Evolutionary conservation across 2,797 vertebrate genomes (phyloP), one percentile per base, ranked within the genome.

Genomic region (Danio aesculapii): DNA sequence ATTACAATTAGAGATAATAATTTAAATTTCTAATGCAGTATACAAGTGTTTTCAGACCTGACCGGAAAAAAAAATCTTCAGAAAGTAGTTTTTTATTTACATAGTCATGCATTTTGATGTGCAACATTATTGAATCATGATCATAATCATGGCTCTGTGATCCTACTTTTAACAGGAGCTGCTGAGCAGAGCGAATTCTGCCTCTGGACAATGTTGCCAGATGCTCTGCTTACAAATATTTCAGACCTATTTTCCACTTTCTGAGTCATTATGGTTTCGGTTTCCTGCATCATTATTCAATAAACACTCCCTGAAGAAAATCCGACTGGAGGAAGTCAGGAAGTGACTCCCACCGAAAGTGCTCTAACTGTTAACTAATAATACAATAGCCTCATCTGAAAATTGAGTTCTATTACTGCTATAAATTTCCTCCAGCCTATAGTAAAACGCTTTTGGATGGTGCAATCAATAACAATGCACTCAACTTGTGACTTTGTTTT

Each of bases 101-200:
- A 85, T 77, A 63, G 68, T 8, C 52, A 79, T 16, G 49, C 17
- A 50, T 52, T 50, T 46, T 81, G 84, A 82, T 82, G 61, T 81
- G 61, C 57, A 52, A 74, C 11, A 61, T 81, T 82, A 83, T 70
- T 76, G 63, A 10, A 83, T n/a, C n/a, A n/a, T n/a, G n/a, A n/a
- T n/a, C n/a, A n/a, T 81, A 81, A 88, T 86, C 57, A 68, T 62
- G 63, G 41, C 16, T 64, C 43, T 57, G 83, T 74, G 71, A 78
- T 81, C 72, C 83, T 82, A 76, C 30, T 85, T 84, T 87, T 71
- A 58, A 57, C 55, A 71, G 62, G 64, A 69, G 69, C 73, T 49
- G 47, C 62, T 70, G 67, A 75, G 19, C 16, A 83, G 78, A 76
- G 46, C 49, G 16, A 41, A 50, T 75, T 87, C 17, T 58, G 9